Percentiles rank a stretch among this genome's conserved stretches.
phyloP scores from a whole-genome alignment of 2,797 vertebrate genomes.

The Helarctos malayanus region DNA sequence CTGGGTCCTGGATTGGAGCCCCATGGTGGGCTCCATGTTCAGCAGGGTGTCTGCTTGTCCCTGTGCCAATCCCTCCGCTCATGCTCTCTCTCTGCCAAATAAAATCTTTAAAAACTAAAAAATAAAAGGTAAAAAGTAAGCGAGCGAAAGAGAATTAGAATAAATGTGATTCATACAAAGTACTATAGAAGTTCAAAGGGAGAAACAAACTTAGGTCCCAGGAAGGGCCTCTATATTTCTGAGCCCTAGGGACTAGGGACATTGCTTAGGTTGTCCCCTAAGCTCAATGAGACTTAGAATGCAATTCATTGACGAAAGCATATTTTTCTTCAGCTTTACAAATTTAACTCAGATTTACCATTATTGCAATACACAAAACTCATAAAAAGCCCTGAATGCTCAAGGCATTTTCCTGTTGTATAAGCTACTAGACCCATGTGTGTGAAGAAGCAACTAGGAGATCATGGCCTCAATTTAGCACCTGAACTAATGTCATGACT shows the following conservation, averaged over 20 bases:
- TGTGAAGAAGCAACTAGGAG: neutral
- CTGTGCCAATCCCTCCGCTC: neutral
- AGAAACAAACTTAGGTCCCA: neutral
- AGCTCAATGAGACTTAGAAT: too few species aligned
- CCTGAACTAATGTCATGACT: neutral
- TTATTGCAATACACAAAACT: neutral
- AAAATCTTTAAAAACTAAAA: neutral
- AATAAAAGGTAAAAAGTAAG: neutral
- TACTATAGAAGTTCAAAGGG: neutral
- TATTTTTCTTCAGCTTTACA: neutral
- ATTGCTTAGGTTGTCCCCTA: neutral
- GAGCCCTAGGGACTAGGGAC: accelerated
- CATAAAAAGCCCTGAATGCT: neutral
- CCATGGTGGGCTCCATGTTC: neutral
- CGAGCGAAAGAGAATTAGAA: neutral
- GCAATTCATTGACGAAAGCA: neutral
- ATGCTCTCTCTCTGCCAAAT: neutral
- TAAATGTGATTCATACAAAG: neutral
- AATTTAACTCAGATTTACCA: neutral
- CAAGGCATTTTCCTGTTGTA: neutral
- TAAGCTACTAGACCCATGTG: neutral
- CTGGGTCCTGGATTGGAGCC: too few species aligned
- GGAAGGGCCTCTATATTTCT: neutral
- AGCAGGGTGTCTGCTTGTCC: neutral
- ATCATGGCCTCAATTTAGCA: neutral